Conservation (phyloP, 2,888 invertebrate species). For the Bursaphelenchus okinawaensis region DNA sequence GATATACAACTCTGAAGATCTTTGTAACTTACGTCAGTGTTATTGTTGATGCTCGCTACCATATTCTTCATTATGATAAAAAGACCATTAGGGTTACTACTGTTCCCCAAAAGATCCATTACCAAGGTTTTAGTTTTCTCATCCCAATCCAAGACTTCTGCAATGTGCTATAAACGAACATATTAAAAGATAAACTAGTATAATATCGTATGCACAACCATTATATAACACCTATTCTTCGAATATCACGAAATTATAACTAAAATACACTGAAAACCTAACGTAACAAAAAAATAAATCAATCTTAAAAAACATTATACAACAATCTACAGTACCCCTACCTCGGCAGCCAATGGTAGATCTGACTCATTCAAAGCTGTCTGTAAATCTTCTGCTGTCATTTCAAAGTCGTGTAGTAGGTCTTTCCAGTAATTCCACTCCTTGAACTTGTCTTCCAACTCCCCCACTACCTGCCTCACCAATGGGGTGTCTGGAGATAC, state of each 20-base stretch:
- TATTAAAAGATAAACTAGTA: too few relatives aligned
- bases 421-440: constrained; percentile 31
- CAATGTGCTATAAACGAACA: too few relatives aligned
- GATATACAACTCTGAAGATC: too few relatives aligned
- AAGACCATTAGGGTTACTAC: background rate
- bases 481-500: constrained; percentile 42
- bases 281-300: too few relatives aligned
- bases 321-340: background rate
- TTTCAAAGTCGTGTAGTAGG: constrained; percentile 31
- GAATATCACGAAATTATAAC: too few relatives aligned
- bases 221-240: too few relatives aligned
- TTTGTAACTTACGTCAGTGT: too few relatives aligned
- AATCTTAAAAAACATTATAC: too few relatives aligned
- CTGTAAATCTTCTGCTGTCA: constrained; percentile 38
- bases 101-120: background rate
- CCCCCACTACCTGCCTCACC: constrained; percentile 34
- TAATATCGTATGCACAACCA: too few relatives aligned
- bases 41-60: too few relatives aligned
- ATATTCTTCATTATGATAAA: constrained; percentile 1
- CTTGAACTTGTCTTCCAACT: constrained; percentile 36
- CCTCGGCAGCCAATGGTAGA: constrained; percentile 34
- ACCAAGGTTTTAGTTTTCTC: background rate
- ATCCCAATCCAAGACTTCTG: too few relatives aligned
- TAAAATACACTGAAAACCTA: too few relatives aligned
- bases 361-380: constrained; percentile 40